Evolutionary conservation across 2,797 vertebrate genomes (phyloP), one percentile per base, ranked within the genome.

Genomic region (Sebastes matsubarae): DNA sequence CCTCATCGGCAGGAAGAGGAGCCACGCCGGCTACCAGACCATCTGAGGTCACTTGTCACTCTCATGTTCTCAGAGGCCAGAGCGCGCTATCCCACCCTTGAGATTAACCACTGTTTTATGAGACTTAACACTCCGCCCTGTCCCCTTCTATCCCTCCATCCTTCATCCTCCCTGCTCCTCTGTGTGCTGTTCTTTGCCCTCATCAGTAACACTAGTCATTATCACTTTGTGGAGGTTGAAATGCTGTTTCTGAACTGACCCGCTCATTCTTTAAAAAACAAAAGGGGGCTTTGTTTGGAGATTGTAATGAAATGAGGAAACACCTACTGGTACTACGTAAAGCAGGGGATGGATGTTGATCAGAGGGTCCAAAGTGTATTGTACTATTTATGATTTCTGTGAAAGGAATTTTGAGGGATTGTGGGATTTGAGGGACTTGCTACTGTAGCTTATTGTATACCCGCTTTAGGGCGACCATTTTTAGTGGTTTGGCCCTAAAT

Each of bases 11-110:
- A 96, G 97, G 81, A 99, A 97, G 96, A 96, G 98, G 93, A 99
- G 98, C 93, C 98, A 99, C 5, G 97, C 98, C 2, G 98, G 99
- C 89, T 99, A 99, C 93, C 99, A 99, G 93, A 99, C 97, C 74
- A 99, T 99, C 93, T 99, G 96, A 97, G 85, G 55, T 81, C 80
- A 30, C 72, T 50, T n/a, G 29, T 32, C 63, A 8, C 36, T 9
- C 42, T 18, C 57, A 6, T 38, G 36, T 46, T 50, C 18, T 68
- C 73, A 66, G 61, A 75, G 82, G 80, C 77, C 82, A 71, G 87
- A 85, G 84, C 29, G 78, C 36, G 61, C 81, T 58, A 27, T 25
- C 82, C 75, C 57, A 58, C 60, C 79, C 65, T 10, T 36, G 29
- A 87, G 79, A 84, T 84, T 89, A 91, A 94, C 92, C 93, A 90